Conservation (phyloP, 2,888 invertebrate species). For the Andrena camellia region DNA sequence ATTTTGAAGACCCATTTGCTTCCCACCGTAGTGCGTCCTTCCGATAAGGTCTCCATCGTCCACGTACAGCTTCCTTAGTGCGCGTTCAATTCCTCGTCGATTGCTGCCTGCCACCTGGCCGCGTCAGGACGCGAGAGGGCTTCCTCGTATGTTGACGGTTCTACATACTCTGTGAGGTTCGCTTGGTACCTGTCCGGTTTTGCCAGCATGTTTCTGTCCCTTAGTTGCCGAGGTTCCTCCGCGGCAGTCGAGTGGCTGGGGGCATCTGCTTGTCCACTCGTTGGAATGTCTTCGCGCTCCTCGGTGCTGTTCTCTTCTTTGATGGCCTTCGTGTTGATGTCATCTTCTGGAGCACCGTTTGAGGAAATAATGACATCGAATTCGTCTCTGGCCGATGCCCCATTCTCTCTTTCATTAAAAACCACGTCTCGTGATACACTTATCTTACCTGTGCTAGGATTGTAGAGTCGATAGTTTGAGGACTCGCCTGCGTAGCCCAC, state of each 20-base stretch:
- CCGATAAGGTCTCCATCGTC: neutral
- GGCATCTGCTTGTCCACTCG: too few species aligned
- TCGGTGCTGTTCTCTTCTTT: too few species aligned
- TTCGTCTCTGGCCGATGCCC: neutral
- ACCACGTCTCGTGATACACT: neutral
- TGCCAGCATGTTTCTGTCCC: neutral
- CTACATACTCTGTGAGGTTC: neutral
- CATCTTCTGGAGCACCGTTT: neutral
- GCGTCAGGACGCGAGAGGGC: neutral
- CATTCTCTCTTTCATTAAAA: neutral
- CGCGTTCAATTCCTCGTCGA: constrained; percentile 15
- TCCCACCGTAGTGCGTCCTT: constrained; percentile 42
- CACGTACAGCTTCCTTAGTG: neutral
- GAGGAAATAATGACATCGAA: neutral
- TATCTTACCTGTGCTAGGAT: neutral
- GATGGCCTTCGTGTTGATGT: neutral
- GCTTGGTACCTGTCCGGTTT: neutral
- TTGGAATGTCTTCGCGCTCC: too few species aligned
- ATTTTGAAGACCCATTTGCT: constrained; percentile 63
- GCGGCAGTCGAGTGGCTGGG: too few species aligned
- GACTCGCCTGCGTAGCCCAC: neutral
- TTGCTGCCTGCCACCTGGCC: constrained; percentile 10
- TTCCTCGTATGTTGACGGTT: constrained; percentile 10
- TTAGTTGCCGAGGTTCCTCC: neutral
- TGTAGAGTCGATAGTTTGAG: neutral